Conservation (phyloP, 2,888 invertebrate species). For the Strigamia maritima region DNA sequence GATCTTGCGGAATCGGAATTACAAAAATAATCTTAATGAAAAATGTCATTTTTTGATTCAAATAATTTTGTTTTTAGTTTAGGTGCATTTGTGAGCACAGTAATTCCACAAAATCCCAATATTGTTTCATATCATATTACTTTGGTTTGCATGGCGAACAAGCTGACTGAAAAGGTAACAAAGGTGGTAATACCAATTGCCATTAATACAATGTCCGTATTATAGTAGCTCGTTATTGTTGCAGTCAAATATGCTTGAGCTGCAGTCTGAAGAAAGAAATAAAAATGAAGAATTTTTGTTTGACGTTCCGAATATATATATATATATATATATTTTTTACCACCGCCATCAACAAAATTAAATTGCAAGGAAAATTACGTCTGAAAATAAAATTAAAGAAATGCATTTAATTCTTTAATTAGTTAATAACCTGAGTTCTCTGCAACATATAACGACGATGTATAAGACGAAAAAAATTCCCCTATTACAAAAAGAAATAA, state of each 20-base stretch:
- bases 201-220: background rate
- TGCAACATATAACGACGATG: background rate
- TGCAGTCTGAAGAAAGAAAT: background rate
- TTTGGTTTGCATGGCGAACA: conserved; percentile 32
- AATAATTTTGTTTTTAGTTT: too few species aligned
- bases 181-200: background rate
- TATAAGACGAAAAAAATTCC: background rate
- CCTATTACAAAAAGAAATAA: background rate
- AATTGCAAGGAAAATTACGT: background rate
- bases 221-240: background rate
- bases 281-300: background rate
- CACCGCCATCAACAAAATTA: background rate
- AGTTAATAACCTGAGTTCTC: background rate
- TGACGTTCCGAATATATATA: too few species aligned
- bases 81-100: too few species aligned
- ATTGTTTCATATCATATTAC: background rate
- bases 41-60: background rate
- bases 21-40: background rate
- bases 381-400: background rate
- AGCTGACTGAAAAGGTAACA: background rate
- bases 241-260: background rate
- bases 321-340: background rate
- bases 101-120: too few species aligned
- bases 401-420: background rate
- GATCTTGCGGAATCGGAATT: background rate